Base-by-base conservation (phyloP, 2,113 vertebrate genomes). In the Balaeniceps rex region DNA sequence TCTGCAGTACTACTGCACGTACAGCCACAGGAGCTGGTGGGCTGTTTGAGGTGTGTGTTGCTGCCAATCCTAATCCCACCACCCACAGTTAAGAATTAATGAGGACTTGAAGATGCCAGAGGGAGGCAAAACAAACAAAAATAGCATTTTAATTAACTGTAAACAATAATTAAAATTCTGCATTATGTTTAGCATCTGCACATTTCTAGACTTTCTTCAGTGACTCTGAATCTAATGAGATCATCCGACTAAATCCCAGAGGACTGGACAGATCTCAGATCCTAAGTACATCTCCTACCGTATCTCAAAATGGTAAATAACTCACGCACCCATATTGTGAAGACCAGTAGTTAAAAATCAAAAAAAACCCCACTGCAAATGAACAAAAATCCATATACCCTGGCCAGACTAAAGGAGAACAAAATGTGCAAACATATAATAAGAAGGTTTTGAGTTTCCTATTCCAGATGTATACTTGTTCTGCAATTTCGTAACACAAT, bases 91-190 rank as follows among this genome's bases (percentile, higher is more conserved):
- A 47, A 71, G 96, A 95, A 90, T 78, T 97, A 97, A 97, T 97
- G 97, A 94, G 92, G 63, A 38, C 16, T 60, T 66, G 77, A 91
- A 82, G 57, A 63, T 87, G 94, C 93, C 93, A 94, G 84, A 94
- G 93, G 94, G 94, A 94, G 63, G 84, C 84, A 95, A 97, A 94
- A 28, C 90, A 97, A 95, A 93, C 76, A 96, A 95, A 97, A 97
- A 92, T 87, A 97, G 92, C 86, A 87, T 71, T 96, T 96, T 96
- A 92, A 97, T 97, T 96, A 96, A 94, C 88, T 68, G 80, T 66
- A 97, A 97, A 97, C 95, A 95, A 92, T 90, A 94, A 95, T 97
- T 96, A 94, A 83, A 86, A 81, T 55, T 71, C 75, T 83, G 60
- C 55, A 36, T 92, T 94, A 74, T 84, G 79, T 86, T 91, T 74